Evolutionary conservation across 2,113 vertebrate genomes (phyloP).

Genomic region (Zosterops hypoxanthus): DNA sequence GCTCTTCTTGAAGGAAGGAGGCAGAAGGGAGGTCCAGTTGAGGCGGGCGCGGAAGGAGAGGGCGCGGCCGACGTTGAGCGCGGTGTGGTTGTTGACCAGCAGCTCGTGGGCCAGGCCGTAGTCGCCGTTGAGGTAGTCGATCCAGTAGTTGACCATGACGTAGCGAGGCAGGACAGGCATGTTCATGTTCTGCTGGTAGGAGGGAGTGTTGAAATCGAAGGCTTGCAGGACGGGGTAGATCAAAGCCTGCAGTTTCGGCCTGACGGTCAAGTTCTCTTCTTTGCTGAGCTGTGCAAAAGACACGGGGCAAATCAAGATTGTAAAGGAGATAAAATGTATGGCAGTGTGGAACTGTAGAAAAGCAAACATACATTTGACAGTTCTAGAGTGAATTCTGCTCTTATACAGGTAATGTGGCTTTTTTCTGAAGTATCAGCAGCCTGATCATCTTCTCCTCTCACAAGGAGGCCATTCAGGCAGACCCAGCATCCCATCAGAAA

Average conservation of each 20-base stretch:
- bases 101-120: slow-evolving; percentile 77
- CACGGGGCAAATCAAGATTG: not conserved
- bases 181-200: slow-evolving; percentile 90
- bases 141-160: slow-evolving; percentile 89
- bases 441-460: not conserved
- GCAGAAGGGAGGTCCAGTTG: slow-evolving; percentile 87
- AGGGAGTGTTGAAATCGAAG: slow-evolving; percentile 92
- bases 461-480: not conserved
- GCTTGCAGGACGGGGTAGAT: slow-evolving; percentile 94
- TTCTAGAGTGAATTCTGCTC: not conserved
- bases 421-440: not conserved
- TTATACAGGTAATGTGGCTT: not conserved
- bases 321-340: not conserved
- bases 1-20: slow-evolving; percentile 76
- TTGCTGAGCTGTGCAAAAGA: slow-evolving; percentile 77
- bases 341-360: not conserved
- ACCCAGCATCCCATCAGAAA: not conserved
- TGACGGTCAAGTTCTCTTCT: slow-evolving; percentile 68
- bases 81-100: slow-evolving; percentile 90
- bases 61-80: slow-evolving; percentile 78
- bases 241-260: slow-evolving; percentile 88
- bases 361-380: not conserved
- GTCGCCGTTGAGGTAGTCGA: slow-evolving; percentile 87
- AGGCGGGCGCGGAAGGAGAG: slow-evolving; percentile 66
- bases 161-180: slow-evolving; percentile 85